A percentile compares a stretch with the other conserved stretches of the same genome.
These are phyloP conservation scores for Alloplasta piceator DNA, from an alignment of 2,888 invertebrate genomes.

Conservation along the genomic window DNA sequence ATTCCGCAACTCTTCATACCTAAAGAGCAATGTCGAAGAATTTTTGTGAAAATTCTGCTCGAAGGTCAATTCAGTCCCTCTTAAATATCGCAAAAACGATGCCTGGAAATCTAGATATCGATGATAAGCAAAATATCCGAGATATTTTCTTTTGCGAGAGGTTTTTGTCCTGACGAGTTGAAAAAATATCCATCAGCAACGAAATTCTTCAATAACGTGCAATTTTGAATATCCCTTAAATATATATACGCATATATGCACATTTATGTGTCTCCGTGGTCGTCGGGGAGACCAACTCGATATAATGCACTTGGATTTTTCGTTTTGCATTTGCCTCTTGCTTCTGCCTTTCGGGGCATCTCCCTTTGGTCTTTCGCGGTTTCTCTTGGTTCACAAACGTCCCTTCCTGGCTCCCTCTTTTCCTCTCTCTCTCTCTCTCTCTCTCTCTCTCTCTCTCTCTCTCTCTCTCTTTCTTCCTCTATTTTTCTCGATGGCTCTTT, in stretches of 20 bases:
- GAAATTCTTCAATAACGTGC: too few species aligned
- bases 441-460: constrained; percentile 74
- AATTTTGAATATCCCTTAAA: constrained; percentile 64
- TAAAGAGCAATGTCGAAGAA: too few species aligned
- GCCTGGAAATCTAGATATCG: too few species aligned
- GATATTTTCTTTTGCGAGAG: too few species aligned
- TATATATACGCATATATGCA: constrained; percentile 39
- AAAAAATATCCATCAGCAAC: too few species aligned
- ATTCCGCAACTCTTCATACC: too few species aligned
- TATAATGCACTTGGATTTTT: constrained; percentile 79
- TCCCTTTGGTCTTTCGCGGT: constrained; percentile 73
- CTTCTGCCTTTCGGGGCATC: constrained; percentile 75
- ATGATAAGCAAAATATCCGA: too few species aligned
- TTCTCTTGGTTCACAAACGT: constrained; percentile 63
- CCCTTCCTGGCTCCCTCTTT: constrained; percentile 76
- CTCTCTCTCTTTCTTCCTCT: constrained; percentile 71
- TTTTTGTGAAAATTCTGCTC: too few species aligned
- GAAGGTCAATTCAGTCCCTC: too few species aligned
- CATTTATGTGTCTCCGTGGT: constrained; percentile 73
- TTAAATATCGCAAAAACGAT: too few species aligned
- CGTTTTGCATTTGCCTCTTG: constrained; percentile 76
- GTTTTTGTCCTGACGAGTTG: too few species aligned
- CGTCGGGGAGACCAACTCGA: constrained; percentile 74
- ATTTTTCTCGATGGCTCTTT: constrained; percentile 73
- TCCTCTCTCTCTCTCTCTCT: constrained; percentile 71